Percentiles rank a stretch among this genome's conserved stretches.
Conservation (phyloP, 2,797 vertebrate species). For the Betta splendens region DNA sequence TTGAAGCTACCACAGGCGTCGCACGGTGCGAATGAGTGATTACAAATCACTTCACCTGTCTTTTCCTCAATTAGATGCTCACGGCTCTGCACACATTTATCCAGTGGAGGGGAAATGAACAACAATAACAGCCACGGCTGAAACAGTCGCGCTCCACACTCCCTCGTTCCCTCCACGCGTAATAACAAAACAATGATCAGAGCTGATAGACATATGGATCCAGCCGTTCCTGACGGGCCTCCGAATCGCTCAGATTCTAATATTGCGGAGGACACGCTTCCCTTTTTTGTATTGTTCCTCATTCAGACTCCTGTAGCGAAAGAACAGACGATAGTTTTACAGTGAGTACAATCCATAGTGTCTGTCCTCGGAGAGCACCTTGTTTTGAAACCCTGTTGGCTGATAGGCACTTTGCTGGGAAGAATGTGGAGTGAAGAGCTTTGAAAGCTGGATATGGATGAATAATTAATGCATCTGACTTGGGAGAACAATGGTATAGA, state of each 20-base stretch:
- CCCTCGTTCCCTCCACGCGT: slow-evolving; percentile 17
- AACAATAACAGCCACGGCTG: slow-evolving; percentile 40
- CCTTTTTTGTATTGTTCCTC: slow-evolving; percentile 46
- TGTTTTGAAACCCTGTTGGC: slow-evolving; percentile 70
- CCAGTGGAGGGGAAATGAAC: slow-evolving; percentile 42
- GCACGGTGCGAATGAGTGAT: slow-evolving; percentile 18
- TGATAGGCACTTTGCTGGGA: slow-evolving; percentile 76
- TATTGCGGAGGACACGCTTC: slow-evolving; percentile 43
- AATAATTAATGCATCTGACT: slow-evolving; percentile 80
- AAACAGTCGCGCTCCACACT: slow-evolving; percentile 20
- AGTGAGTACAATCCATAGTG: slow-evolving; percentile 65
- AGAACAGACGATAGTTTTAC: slow-evolving; percentile 57
- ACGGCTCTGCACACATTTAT: slow-evolving; percentile 32
- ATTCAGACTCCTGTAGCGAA: slow-evolving; percentile 44
- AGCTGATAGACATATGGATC: slow-evolving; percentile 49
- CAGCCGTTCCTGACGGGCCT: slow-evolving; percentile 29
- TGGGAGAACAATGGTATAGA: slow-evolving; percentile 78
- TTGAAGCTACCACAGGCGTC: slow-evolving; percentile 32
- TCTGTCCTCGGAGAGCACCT: slow-evolving; percentile 67
- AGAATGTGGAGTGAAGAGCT: slow-evolving; percentile 68
- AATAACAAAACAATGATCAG: slow-evolving; percentile 56
- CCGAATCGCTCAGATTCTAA: slow-evolving; percentile 51
- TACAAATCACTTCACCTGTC: slow-evolving; percentile 44
- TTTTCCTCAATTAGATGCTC: slow-evolving; percentile 54
- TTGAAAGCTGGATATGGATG: slow-evolving; percentile 76